These are phyloP conservation scores for Melanotaenia pygmaea DNA, from an alignment of 2,797 vertebrate species.

Conservation along the genomic window DNA sequence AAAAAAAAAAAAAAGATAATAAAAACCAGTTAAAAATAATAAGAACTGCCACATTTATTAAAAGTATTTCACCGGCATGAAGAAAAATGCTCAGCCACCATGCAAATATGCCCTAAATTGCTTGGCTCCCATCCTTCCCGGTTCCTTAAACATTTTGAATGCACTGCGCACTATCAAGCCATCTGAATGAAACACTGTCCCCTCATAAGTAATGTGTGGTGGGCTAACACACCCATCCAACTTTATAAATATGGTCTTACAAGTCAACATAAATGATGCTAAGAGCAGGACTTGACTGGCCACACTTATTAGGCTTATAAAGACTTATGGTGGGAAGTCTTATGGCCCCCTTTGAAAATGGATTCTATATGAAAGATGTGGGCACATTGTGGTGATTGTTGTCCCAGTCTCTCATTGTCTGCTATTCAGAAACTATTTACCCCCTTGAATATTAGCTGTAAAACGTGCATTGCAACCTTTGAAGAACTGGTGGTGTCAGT, in stretches of 20 bases:
- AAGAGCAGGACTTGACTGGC: conserved; percentile 37
- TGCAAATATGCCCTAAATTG: no score
- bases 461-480: conserved; percentile 72
- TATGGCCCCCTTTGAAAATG: conserved; percentile 36
- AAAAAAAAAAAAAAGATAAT: no score
- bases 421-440: conserved; percentile 61
- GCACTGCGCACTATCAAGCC: neutral
- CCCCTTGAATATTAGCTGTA: conserved; percentile 69
- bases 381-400: conserved; percentile 50
- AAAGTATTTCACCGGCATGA: no score
- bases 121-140: no score
- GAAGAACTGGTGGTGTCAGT: conserved; percentile 67
- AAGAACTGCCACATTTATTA: no score
- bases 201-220: conserved; percentile 39
- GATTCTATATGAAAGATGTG: conserved; percentile 57
- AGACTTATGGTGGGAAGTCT: conserved; percentile 55
- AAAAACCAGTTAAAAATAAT: no score
- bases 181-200: conserved; percentile 38
- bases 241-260: conserved; percentile 59
- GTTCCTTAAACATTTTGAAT: conserved; percentile 22
- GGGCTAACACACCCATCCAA: conserved; percentile 35
- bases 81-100: no score
- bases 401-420: conserved; percentile 66
- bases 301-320: conserved; percentile 38
- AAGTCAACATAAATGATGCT: conserved; percentile 55